Evolutionary conservation across 2,888 invertebrate species (phyloP), one percentile per base, ranked within the genome.

Genomic region (Cloeon dipterum): DNA sequence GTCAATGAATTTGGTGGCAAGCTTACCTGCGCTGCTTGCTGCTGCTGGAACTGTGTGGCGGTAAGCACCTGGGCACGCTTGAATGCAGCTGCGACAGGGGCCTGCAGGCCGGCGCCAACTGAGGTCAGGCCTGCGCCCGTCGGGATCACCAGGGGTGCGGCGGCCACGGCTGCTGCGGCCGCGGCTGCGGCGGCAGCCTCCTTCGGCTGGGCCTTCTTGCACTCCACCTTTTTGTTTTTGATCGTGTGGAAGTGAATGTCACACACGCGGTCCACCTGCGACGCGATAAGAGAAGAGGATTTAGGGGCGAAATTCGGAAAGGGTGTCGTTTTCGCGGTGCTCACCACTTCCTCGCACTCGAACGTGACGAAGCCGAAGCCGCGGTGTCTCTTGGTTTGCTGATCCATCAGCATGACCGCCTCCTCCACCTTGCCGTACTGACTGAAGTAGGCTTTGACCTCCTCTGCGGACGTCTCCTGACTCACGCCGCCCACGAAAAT

Each of bases 281-380:
- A n/a, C n/a, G n/a, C n/a, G n/a, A n/a, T n/a, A n/a, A n/a, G n/a
- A n/a, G n/a, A n/a, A n/a, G n/a, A n/a, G n/a, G n/a, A n/a, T n/a
- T n/a, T n/a, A n/a, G n/a, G n/a, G n/a, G n/a, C n/a, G n/a, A n/a
- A n/a, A n/a, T n/a, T n/a, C n/a, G n/a, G n/a, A n/a, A n/a, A n/a
- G n/a, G n/a, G n/a, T n/a, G n/a, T n/a, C n/a, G n/a, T n/a, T n/a
- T n/a, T n/a, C n/a, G n/a, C n/a, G n/a, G n/a, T n/a, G n/a, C n/a
- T n/a, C n/a, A n/a, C n/a, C 3, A 83, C 81, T 54, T 86, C 85
- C 55, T 86, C 85, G 48, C 77, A 79, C 54, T 85, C 85, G 58
- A 86, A 86, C 26, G 85, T 86, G 41, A 86, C 85, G 58, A 86
- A 86, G 25, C 85, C 86, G 55, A 86, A 86, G 43, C 86, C 86